phyloP scores from a whole-genome alignment of 2,888 invertebrate genomes.

The Synanthedon formicaeformis region DNA sequence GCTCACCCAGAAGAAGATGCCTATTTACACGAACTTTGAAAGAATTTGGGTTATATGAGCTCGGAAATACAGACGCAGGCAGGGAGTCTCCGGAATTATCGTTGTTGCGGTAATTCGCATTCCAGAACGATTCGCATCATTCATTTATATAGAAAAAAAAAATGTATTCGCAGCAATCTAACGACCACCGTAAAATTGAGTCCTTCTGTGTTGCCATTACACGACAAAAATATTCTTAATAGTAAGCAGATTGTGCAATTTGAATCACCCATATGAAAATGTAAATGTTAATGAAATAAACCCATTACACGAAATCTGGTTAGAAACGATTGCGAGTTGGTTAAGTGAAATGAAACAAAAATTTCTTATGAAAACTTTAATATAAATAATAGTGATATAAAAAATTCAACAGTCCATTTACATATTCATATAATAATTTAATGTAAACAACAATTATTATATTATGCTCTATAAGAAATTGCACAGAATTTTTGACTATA shows the following conservation, averaged over 20 bases:
- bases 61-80: too few relatives aligned
- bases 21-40: too few relatives aligned
- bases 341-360: conserved; percentile 42
- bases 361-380: conserved; percentile 43
- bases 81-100: too few relatives aligned
- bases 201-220: neutral
- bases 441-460: too few relatives aligned
- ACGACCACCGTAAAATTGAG: too few relatives aligned
- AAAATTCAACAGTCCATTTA: conserved; percentile 63
- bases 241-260: conserved; percentile 63
- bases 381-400: conserved; percentile 34
- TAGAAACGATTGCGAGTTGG: conserved; percentile 14
- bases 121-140: too few relatives aligned
- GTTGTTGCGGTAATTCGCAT: too few relatives aligned
- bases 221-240: conserved; percentile 1
- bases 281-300: conserved; percentile 7
- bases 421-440: conserved; percentile 17
- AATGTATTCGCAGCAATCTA: too few relatives aligned
- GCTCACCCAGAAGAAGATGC: too few relatives aligned
- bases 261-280: conserved; percentile 42
- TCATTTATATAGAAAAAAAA: too few relatives aligned
- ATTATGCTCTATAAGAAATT: conserved; percentile 13
- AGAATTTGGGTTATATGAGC: too few relatives aligned
- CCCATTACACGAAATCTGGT: conserved; percentile 6
- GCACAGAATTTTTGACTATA: conserved; percentile 14